Conservation (phyloP, 2,888 invertebrate genomes). For the Chrysina gloriosa region DNA sequence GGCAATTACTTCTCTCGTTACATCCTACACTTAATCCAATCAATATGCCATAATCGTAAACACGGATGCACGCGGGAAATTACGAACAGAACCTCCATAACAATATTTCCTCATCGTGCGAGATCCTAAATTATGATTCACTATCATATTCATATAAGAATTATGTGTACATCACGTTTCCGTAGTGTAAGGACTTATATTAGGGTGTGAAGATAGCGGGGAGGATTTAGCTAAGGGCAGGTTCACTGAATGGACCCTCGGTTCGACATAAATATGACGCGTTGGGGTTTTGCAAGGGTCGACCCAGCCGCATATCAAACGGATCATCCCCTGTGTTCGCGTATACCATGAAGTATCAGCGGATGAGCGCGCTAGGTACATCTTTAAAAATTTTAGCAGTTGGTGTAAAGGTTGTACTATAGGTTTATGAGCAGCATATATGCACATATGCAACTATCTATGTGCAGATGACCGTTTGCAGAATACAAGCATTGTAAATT, state of each 20-base stretch:
- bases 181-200: conserved; percentile 17
- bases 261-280: conserved; percentile 43
- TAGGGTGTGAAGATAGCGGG: conserved; percentile 34
- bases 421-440: neutral
- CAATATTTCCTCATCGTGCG: conserved; percentile 60
- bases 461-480: too few relatives aligned
- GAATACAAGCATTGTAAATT: too few relatives aligned
- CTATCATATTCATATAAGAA: conserved; percentile 59
- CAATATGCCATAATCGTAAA: conserved; percentile 41
- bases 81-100: conserved; percentile 47
- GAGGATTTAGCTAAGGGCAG: conserved; percentile 30
- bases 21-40: conserved; percentile 37
- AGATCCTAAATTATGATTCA: conserved; percentile 59
- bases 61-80: conserved; percentile 27
- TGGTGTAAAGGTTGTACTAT: neutral
- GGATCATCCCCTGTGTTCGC: conserved; percentile 54
- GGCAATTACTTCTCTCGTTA: conserved; percentile 22
- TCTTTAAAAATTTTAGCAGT: conserved; percentile 22
- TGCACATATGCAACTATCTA: too few relatives aligned
- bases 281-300: conserved; percentile 27
- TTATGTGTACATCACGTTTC: conserved; percentile 49
- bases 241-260: conserved; percentile 28
- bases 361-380: conserved; percentile 20
- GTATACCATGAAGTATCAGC: conserved; percentile 43
- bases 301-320: conserved; percentile 55